These are phyloP conservation scores for Suricata suricatta DNA, from an alignment of 2,113 vertebrate species.

Conservation along the genomic window DNA sequence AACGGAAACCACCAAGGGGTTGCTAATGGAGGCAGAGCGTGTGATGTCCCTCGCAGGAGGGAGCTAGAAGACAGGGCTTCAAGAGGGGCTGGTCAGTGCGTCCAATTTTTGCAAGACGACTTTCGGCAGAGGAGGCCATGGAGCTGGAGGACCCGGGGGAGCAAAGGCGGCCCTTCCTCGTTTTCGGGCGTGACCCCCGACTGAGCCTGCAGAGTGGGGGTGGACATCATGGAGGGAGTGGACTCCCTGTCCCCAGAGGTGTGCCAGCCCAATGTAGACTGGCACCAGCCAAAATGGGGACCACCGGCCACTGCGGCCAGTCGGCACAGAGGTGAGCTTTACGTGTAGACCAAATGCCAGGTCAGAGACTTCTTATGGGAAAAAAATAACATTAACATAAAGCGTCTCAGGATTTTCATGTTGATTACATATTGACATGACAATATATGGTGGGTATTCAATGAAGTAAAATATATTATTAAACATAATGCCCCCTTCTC, in stretches of 20 bases:
- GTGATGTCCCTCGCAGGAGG: background rate
- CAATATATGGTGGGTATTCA: background rate
- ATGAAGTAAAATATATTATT: background rate
- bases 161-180: background rate
- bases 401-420: background rate
- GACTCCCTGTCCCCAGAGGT: background rate
- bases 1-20: background rate
- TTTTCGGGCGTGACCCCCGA: background rate
- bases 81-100: background rate
- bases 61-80: background rate
- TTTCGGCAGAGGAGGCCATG: background rate
- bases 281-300: rapidly evolving
- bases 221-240: background rate
- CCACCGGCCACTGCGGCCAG: too few species aligned
- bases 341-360: background rate
- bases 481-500: background rate
- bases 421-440: background rate
- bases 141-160: background rate
- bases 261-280: background rate
- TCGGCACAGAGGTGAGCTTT: background rate
- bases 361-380: background rate
- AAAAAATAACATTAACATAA: background rate
- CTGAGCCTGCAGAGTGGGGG: background rate
- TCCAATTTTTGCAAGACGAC: background rate
- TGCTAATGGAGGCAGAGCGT: background rate